A percentile compares a stretch with the other conserved stretches of the same genome.
Conservation (phyloP, 2,888 invertebrate genomes). For the Desoria tigrina region DNA sequence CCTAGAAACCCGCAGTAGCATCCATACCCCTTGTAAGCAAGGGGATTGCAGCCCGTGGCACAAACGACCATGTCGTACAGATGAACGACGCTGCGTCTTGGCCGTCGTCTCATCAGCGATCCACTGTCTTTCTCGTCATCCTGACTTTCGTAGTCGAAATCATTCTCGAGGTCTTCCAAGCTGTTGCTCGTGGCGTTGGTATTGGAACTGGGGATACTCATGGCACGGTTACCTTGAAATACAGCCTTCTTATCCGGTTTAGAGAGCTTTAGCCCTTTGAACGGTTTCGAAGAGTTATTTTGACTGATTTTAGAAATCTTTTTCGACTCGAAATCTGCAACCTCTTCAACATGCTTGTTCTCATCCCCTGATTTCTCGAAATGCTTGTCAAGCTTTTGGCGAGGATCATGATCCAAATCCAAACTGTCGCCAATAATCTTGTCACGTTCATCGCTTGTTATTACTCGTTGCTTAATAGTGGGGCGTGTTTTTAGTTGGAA, state of each 20-base stretch:
- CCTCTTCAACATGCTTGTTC: not conserved
- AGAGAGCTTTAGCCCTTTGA: too few relatives aligned
- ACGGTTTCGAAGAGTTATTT: not conserved
- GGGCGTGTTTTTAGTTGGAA: not conserved
- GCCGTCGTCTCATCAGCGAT: conserved; percentile 56
- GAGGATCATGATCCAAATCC: not conserved
- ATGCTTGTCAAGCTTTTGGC: not conserved
- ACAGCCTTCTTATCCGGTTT: too few relatives aligned
- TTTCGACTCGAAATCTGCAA: conserved; percentile 1
- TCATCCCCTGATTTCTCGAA: not conserved
- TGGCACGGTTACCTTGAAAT: too few relatives aligned
- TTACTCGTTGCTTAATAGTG: not conserved
- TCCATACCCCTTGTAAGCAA: conserved; percentile 82
- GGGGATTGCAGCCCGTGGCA: conserved; percentile 71
- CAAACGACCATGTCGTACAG: conserved; percentile 80
- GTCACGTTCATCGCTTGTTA: too few relatives aligned
- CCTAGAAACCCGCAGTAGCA: conserved; percentile 88
- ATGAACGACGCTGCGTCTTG: conserved; percentile 74
- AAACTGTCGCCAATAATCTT: not conserved
- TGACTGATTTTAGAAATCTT: not conserved
- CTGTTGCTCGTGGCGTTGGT: conserved; percentile 3
- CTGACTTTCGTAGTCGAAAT: conserved; percentile 20
- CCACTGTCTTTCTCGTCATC: conserved; percentile 11
- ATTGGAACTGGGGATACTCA: not conserved
- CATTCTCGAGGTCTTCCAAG: not conserved